phyloP scores from a whole-genome alignment of 2,888 invertebrate genomes.

The Agrochola macilenta region DNA sequence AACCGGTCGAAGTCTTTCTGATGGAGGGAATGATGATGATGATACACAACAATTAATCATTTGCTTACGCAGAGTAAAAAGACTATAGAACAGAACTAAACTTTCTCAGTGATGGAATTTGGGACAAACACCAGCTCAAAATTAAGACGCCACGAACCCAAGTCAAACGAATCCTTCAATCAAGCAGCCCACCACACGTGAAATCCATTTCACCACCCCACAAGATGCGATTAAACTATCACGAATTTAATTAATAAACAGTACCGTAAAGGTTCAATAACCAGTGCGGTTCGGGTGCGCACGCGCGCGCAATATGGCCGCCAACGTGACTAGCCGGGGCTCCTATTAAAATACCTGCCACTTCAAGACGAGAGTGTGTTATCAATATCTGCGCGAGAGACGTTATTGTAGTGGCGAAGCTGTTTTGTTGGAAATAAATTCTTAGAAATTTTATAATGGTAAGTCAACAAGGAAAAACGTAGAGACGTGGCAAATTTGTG shows the following conservation, averaged over 20 bases:
- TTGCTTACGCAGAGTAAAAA: neutral
- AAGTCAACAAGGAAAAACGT: neutral
- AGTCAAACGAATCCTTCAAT: conserved; percentile 16
- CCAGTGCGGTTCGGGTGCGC: conserved; percentile 80
- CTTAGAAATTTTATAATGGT: neutral
- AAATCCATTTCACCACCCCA: conserved; percentile 59
- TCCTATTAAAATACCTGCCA: conserved; percentile 87
- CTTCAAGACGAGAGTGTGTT: conserved; percentile 72
- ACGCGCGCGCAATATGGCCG: conserved; percentile 74
- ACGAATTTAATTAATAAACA: conserved; percentile 77
- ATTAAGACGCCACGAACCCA: neutral
- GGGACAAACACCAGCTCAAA: neutral
- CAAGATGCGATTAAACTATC: conserved; percentile 72
- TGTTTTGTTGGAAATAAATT: conserved; percentile 24
- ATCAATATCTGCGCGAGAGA: conserved; percentile 61
- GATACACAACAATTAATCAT: too few relatives aligned
- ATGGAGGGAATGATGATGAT: too few relatives aligned
- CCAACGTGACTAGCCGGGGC: conserved; percentile 82
- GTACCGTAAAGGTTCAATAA: conserved; percentile 81
- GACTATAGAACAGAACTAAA: neutral
- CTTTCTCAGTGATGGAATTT: neutral
- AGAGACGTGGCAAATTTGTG: neutral
- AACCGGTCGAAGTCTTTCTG: too few relatives aligned
- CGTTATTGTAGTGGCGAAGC: conserved; percentile 7
- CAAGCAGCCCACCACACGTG: conserved; percentile 45